These are phyloP conservation scores for Pheucticus melanocephalus DNA, from an alignment of 2,113 vertebrate genomes.

Conservation along the genomic window DNA sequence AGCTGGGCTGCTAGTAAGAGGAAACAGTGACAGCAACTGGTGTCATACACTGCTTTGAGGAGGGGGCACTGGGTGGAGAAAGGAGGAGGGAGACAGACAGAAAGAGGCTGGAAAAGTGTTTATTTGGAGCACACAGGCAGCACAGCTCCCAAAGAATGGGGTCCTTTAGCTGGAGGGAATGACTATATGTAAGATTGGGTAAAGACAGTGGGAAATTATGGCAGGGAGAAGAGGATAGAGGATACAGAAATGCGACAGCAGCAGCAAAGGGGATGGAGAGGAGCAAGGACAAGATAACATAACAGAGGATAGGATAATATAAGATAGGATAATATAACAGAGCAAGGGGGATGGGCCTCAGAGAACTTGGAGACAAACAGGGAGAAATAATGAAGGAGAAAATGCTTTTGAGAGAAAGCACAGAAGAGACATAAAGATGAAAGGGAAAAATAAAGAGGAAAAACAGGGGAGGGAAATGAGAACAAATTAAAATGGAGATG, in stretches of 20 bases:
- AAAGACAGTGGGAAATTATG: background rate
- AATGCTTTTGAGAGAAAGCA: constrained; percentile 36
- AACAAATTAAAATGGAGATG: constrained; percentile 60
- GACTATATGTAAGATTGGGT: background rate
- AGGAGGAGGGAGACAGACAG: background rate
- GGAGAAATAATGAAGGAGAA: constrained; percentile 39
- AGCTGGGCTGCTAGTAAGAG: background rate
- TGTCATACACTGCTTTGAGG: background rate
- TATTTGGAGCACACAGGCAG: background rate
- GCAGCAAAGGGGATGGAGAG: background rate
- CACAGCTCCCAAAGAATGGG: background rate
- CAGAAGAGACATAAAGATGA: constrained; percentile 44
- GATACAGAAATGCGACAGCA: background rate
- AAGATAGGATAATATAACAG: background rate
- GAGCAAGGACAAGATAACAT: background rate
- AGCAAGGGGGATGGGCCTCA: background rate
- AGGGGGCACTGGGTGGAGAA: background rate
- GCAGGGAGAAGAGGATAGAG: background rate
- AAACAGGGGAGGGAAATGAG: background rate
- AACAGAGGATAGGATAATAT: background rate
- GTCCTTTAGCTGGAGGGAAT: background rate
- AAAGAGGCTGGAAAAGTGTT: background rate
- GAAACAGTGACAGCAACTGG: background rate
- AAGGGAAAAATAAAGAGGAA: constrained; percentile 38
- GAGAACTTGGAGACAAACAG: background rate